Percentiles rank a stretch among this genome's conserved stretches.
Conservation (phyloP, 2,888 invertebrate species). For the Nemoura dubitans region DNA sequence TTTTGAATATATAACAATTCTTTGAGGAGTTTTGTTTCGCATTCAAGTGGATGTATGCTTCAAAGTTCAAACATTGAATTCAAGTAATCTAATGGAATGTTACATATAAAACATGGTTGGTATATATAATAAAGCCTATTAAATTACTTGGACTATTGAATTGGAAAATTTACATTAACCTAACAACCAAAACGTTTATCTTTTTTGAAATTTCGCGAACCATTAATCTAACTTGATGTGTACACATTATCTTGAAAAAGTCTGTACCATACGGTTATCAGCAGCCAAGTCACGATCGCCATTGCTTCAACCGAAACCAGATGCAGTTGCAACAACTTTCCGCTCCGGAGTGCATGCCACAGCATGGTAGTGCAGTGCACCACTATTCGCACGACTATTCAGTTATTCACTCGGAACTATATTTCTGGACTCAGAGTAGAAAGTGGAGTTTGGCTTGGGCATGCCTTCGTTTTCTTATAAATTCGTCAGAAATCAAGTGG, state of each 20-base stretch:
- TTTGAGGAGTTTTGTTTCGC: background rate
- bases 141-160: background rate
- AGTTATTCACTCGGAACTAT: slow-evolving; percentile 12
- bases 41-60: background rate
- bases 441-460: background rate
- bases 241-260: background rate
- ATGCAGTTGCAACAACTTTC: background rate
- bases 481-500: background rate
- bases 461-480: background rate
- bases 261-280: background rate
- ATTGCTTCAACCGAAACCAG: background rate
- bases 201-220: background rate
- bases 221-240: background rate
- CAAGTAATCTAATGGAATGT: background rate
- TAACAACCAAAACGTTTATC: background rate
- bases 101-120: background rate
- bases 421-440: background rate
- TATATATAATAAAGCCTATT: background rate
- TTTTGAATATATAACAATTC: background rate
- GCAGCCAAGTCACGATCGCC: background rate
- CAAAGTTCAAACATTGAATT: background rate
- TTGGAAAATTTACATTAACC: background rate
- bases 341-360: background rate
- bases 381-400: background rate
- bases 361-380: background rate